A percentile compares a stretch with the other conserved stretches of the same genome.
phyloP scores from a whole-genome alignment of 2,888 invertebrate species.

The Yponomeuta cagnagella region DNA sequence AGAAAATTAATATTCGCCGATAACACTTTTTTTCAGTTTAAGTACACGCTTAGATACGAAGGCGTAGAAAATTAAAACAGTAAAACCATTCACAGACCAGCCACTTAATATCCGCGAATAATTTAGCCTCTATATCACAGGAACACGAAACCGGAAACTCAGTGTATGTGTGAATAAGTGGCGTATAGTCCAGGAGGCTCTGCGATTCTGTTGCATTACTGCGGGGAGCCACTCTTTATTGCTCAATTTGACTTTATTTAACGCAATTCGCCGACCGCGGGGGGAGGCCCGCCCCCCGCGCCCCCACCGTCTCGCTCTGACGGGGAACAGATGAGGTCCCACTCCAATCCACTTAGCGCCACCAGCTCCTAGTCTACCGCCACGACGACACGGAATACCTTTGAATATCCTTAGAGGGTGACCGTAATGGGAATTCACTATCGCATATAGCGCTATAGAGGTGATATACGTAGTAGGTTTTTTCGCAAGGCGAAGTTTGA shows the following conservation, averaged over 20 bases:
- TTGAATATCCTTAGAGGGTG: slow-evolving; percentile 9
- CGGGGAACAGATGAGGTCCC: slow-evolving; percentile 72
- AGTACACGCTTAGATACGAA: no score
- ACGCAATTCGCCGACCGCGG: slow-evolving; percentile 51
- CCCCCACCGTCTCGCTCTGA: slow-evolving; percentile 38
- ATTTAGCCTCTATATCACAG: slow-evolving; percentile 11
- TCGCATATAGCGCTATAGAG: not conserved
- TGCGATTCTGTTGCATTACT: slow-evolving; percentile 66
- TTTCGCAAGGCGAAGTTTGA: not conserved
- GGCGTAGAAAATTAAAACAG: no score
- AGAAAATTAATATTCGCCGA: no score
- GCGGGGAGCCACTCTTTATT: slow-evolving; percentile 69
- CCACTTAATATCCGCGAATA: not conserved
- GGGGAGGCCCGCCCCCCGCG: slow-evolving; percentile 33
- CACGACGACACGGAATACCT: slow-evolving; percentile 28
- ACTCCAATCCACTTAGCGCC: slow-evolving; percentile 72
- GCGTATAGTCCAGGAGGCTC: slow-evolving; percentile 45
- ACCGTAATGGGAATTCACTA: slow-evolving; percentile 11
- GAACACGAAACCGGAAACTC: slow-evolving; percentile 19
- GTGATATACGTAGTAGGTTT: not conserved
- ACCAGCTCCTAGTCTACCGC: slow-evolving; percentile 50
- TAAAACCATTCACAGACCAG: not conserved
- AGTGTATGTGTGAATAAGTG: slow-evolving; percentile 51
- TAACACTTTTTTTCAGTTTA: no score
- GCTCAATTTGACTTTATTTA: slow-evolving; percentile 77